Evolutionary conservation across 2,888 invertebrate species (phyloP).

Genomic region (Cyclophora albipunctata): DNA sequence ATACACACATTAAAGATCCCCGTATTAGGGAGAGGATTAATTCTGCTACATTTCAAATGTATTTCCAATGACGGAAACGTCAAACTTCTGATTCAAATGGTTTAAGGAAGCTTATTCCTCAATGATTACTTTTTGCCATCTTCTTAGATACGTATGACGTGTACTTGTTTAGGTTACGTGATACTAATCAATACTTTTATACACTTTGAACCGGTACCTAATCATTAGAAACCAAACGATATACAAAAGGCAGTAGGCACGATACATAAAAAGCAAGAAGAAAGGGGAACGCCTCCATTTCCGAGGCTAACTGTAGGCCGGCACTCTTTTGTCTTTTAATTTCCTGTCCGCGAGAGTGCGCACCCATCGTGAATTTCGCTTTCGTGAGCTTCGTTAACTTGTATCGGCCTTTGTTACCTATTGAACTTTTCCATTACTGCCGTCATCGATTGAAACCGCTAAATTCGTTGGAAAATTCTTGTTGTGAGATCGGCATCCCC

Average conservation of each 20-base stretch:
- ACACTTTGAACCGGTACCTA: too few relatives aligned
- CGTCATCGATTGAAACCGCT: slow-evolving; percentile 66
- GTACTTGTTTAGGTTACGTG: not conserved
- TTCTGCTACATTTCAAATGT: slow-evolving; percentile 50
- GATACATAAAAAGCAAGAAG: too few relatives aligned
- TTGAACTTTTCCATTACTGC: slow-evolving; percentile 72
- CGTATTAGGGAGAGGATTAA: slow-evolving; percentile 64
- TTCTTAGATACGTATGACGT: not conserved
- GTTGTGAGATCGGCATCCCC: slow-evolving; percentile 37
- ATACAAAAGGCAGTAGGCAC: too few relatives aligned
- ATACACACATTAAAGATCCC: slow-evolving; percentile 60
- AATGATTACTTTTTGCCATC: not conserved
- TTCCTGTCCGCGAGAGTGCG: slow-evolving; percentile 66
- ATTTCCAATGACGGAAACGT: slow-evolving; percentile 41
- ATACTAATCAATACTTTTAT: too few relatives aligned
- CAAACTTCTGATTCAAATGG: slow-evolving; percentile 33
- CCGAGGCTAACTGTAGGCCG: slow-evolving; percentile 62
- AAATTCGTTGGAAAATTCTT: slow-evolving; percentile 63
- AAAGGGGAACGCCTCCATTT: slow-evolving; percentile 50
- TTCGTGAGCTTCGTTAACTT: slow-evolving; percentile 72
- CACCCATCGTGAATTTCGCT: slow-evolving; percentile 65
- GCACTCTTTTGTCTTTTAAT: slow-evolving; percentile 74
- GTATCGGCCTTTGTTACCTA: slow-evolving; percentile 68
- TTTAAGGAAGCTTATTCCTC: slow-evolving; percentile 4
- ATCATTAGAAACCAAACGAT: not conserved